Evolutionary conservation across 2,888 invertebrate genomes (phyloP).

Genomic region (Myopa testacea): DNA sequence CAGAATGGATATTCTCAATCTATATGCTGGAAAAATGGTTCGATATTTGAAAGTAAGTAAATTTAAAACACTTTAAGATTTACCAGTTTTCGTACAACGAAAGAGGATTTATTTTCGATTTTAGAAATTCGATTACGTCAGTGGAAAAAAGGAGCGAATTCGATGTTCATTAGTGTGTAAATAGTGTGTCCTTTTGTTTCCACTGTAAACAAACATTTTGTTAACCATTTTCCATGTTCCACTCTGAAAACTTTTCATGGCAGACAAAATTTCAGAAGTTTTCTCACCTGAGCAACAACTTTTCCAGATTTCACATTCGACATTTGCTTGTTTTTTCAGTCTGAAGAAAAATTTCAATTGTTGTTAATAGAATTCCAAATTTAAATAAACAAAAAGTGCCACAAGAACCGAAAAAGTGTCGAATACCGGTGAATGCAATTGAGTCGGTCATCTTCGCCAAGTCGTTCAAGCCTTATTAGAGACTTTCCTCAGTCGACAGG

Average conservation of each 20-base stretch:
- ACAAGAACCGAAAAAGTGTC: not conserved
- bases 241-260: slow-evolving; percentile 56
- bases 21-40: too few species aligned
- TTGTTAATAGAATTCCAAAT: slow-evolving; percentile 10
- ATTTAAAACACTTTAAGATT: too few species aligned
- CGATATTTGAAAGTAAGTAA: too few species aligned
- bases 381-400: slow-evolving; percentile 47
- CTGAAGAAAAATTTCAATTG: not conserved
- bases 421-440: not conserved
- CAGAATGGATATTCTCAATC: too few species aligned
- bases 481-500: not conserved
- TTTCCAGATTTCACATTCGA: slow-evolving; percentile 45
- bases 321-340: slow-evolving; percentile 31
- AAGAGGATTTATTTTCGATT: too few species aligned
- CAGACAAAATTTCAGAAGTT: slow-evolving; percentile 42
- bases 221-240: slow-evolving; percentile 45
- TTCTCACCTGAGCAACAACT: slow-evolving; percentile 38
- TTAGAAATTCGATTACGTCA: too few species aligned
- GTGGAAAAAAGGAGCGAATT: too few species aligned
- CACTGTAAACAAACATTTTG: too few species aligned
- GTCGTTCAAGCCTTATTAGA: not conserved
- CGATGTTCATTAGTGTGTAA: too few species aligned
- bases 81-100: too few species aligned
- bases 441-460: too few species aligned
- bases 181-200: too few species aligned